phyloP scores from a whole-genome alignment of 2,888 invertebrate genomes.

The Eudasyphora cyanicolor region DNA sequence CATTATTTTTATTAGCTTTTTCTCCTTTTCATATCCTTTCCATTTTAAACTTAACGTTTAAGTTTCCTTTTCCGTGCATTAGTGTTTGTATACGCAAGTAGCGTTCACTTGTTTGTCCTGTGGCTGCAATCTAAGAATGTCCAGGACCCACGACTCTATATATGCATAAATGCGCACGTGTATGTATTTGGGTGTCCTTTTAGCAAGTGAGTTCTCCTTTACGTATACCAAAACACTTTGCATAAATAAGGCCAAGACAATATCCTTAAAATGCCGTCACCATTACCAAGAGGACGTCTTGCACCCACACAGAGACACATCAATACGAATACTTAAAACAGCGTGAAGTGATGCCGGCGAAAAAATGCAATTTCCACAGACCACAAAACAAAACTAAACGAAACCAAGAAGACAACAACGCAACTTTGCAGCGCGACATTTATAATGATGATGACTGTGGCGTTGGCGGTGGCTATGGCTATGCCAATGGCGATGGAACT shows the following conservation, averaged over 20 bases:
- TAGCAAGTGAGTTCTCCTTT: too few relatives aligned
- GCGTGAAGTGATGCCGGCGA: constrained; percentile 36
- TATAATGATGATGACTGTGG: constrained; percentile 32
- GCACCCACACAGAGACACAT: too few relatives aligned
- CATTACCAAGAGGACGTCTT: constrained; percentile 1
- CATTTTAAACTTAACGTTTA: constrained; percentile 42
- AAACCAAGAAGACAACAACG: constrained; percentile 38
- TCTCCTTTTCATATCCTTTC: constrained; percentile 32
- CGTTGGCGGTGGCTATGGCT: constrained; percentile 20
- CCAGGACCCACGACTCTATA: not conserved
- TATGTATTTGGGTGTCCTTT: constrained; percentile 22
- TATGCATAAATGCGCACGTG: not conserved
- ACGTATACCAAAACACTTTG: constrained; percentile 68
- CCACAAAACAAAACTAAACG: constrained; percentile 57
- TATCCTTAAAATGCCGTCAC: constrained; percentile 60
- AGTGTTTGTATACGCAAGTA: not conserved
- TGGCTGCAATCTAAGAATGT: not conserved
- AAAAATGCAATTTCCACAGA: constrained; percentile 59
- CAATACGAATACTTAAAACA: constrained; percentile 42
- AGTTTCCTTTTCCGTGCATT: constrained; percentile 43
- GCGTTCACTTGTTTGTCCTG: not conserved
- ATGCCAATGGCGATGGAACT: constrained; percentile 29
- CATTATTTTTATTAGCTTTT: constrained; percentile 8
- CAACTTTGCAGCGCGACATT: constrained; percentile 44
- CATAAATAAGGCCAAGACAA: constrained; percentile 68